phyloP scores from a whole-genome alignment of 1,140 invertebrate species.

The Brachionus rubens region DNA sequence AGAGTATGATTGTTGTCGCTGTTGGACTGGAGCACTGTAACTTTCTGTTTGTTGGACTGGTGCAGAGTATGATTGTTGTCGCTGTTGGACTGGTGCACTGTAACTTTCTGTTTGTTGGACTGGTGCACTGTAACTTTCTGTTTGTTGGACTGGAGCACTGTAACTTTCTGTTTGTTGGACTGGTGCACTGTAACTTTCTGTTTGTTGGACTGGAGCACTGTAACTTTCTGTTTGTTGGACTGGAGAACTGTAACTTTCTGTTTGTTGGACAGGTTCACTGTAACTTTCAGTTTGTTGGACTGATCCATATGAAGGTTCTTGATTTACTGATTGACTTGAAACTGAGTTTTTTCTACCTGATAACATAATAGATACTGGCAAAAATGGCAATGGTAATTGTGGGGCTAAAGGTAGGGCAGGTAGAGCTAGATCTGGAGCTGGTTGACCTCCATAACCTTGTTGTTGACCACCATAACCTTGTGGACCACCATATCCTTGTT shows the following conservation, averaged over 20 bases:
- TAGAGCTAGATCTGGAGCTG: no score
- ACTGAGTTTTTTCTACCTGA: conserved; percentile 3
- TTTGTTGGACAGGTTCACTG: no score
- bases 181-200: not conserved
- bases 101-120: not conserved
- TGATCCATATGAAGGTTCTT: no score
- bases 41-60: no score
- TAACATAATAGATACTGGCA: conserved; percentile 26
- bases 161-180: not conserved
- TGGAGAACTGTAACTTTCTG: no score
- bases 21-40: not conserved
- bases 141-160: not conserved
- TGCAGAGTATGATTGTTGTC: not conserved
- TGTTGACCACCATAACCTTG: no score
- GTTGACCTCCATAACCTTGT: no score
- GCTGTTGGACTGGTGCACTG: not conserved
- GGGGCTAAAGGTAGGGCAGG: no score
- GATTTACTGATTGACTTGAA: no score
- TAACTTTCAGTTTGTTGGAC: no score
- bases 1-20: not conserved
- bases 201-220: not conserved
- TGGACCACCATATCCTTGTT: no score
- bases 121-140: not conserved
- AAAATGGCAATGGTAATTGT: not conserved
- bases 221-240: no score